phyloP scores from a whole-genome alignment of 2,113 vertebrate genomes.

The Dasyornis broadbenti region DNA sequence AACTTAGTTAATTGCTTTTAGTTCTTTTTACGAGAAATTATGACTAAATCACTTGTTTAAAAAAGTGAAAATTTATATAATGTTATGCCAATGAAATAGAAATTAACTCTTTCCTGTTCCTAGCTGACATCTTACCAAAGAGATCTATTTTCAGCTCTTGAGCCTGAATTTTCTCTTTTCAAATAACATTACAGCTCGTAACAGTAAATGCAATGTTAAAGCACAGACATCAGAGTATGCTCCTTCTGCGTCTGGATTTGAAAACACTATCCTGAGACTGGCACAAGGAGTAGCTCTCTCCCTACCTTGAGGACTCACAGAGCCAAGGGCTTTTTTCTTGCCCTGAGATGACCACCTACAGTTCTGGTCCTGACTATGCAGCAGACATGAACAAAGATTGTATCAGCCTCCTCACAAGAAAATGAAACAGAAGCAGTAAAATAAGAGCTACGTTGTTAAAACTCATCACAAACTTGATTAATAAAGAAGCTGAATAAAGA shows the following conservation, averaged over 20 bases:
- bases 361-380: not conserved
- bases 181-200: not conserved
- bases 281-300: not conserved
- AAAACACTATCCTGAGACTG: not conserved
- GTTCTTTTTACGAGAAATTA: not conserved
- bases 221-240: not conserved
- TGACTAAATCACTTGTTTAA: not conserved
- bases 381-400: not conserved
- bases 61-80: not conserved
- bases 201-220: not conserved
- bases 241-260: not conserved
- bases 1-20: not conserved
- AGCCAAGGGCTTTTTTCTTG: not conserved
- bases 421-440: not conserved
- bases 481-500: not conserved
- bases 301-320: not conserved
- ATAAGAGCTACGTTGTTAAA: not conserved
- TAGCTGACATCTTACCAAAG: not conserved
- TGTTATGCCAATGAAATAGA: not conserved
- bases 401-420: not conserved
- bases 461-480: not conserved
- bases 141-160: not conserved
- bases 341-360: not conserved
- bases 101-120: not conserved
- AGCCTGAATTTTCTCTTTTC: not conserved